A percentile compares a stretch with the other conserved stretches of the same genome.
Conservation (phyloP, 2,797 vertebrate species). For the Pangasius mekongensis region DNA sequence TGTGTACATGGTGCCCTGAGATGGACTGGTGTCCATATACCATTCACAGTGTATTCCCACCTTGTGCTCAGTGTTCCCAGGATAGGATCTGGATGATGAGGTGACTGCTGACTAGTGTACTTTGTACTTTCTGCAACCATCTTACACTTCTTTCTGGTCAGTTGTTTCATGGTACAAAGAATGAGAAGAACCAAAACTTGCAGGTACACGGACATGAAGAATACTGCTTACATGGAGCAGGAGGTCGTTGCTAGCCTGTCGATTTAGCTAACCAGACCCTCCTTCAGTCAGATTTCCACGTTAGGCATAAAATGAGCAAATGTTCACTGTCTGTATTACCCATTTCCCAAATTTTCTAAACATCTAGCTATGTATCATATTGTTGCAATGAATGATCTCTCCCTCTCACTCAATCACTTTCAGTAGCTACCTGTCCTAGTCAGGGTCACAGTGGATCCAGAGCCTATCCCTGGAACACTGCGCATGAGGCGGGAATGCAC, state of each 20-base stretch:
- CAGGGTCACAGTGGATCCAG: not conserved
- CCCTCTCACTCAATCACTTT: not conserved
- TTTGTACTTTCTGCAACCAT: not conserved
- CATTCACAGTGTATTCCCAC: not conserved
- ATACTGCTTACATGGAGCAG: not conserved
- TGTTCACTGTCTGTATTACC: not conserved
- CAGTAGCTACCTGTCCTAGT: not conserved
- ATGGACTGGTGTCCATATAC: not conserved
- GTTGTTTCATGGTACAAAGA: not conserved
- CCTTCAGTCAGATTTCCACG: not conserved
- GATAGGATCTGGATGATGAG: not conserved
- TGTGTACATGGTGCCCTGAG: not conserved
- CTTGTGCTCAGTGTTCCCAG: not conserved
- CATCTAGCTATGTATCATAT: not conserved
- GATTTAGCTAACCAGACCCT: not conserved
- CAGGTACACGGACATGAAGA: not conserved
- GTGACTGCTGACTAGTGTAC: not conserved
- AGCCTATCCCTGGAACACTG: not conserved
- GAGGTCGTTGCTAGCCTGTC: not conserved
- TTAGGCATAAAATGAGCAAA: not conserved
- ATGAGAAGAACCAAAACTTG: not conserved
- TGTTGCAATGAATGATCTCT: not conserved
- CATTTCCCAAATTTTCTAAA: not conserved
- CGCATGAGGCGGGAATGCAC: not conserved
- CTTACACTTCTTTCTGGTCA: not conserved